Evolutionary conservation across 2,888 invertebrate genomes (phyloP).

Genomic region (Sipha maydis): DNA sequence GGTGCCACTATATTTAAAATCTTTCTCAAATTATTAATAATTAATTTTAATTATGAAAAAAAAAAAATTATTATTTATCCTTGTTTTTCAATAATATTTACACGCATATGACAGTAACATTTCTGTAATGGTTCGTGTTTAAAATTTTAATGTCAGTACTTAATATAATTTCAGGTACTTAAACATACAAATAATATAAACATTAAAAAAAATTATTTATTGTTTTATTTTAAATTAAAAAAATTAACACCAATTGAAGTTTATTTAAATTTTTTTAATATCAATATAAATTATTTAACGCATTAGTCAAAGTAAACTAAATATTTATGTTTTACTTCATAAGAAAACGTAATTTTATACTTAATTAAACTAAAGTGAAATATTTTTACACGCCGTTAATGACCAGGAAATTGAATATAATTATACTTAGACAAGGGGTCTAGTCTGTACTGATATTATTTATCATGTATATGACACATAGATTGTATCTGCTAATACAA

Average conservation of each 20-base stretch:
- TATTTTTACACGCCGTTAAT: neutral
- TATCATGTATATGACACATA: neutral
- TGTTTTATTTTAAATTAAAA: neutral
- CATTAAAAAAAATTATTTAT: neutral
- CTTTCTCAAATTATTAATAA: too few species aligned
- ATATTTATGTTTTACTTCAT: neutral
- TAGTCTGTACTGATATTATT: neutral
- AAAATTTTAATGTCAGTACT: too few species aligned
- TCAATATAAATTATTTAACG: neutral
- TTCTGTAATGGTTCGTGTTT: too few species aligned
- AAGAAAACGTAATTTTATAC: neutral
- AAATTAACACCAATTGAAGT: too few species aligned
- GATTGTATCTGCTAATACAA: slow-evolving; percentile 15
- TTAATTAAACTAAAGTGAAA: neutral
- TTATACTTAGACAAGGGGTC: neutral
- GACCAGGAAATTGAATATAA: slow-evolving; percentile 28
- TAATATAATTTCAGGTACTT: too few species aligned
- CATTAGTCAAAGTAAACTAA: too few species aligned
- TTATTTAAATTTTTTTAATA: neutral
- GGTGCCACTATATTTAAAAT: too few species aligned
- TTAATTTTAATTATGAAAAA: neutral
- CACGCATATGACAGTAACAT: neutral
- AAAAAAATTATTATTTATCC: neutral
- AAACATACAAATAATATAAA: too few species aligned
- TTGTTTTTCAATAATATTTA: neutral